Conservation (phyloP, 2,113 vertebrate species). For the Pica pica region DNA sequence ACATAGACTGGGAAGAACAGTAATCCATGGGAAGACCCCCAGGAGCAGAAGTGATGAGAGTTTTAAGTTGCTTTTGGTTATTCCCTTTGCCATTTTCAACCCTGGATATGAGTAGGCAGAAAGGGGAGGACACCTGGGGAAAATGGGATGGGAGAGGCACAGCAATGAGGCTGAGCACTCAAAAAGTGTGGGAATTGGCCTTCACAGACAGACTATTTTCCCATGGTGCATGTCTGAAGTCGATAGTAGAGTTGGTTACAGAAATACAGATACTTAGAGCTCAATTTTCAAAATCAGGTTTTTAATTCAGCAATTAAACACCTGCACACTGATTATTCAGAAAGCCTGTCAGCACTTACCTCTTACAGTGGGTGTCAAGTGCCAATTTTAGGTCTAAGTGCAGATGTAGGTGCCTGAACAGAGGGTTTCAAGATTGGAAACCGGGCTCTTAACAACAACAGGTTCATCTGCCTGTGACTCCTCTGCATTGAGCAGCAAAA, state of each 20-base stretch:
- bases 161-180: not conserved
- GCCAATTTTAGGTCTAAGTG: slow-evolving; percentile 37
- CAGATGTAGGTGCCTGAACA: not conserved
- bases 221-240: not conserved
- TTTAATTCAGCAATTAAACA: slow-evolving; percentile 43
- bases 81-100: not conserved
- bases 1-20: not conserved
- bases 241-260: not conserved
- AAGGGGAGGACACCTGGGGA: not conserved
- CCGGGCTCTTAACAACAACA: not conserved
- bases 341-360: not conserved
- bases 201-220: not conserved
- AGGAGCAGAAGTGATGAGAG: not conserved
- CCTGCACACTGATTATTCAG: slow-evolving; percentile 32
- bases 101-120: not conserved
- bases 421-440: not conserved
- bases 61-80: not conserved
- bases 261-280: not conserved
- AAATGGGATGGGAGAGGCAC: not conserved
- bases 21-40: not conserved
- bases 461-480: not conserved
- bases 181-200: not conserved
- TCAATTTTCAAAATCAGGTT: slow-evolving; percentile 9
- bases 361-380: slow-evolving; percentile 31
- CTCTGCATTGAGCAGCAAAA: not conserved